Base-by-base conservation (phyloP, 2,113 vertebrate species). In the Dendrocopos noguchii region DNA sequence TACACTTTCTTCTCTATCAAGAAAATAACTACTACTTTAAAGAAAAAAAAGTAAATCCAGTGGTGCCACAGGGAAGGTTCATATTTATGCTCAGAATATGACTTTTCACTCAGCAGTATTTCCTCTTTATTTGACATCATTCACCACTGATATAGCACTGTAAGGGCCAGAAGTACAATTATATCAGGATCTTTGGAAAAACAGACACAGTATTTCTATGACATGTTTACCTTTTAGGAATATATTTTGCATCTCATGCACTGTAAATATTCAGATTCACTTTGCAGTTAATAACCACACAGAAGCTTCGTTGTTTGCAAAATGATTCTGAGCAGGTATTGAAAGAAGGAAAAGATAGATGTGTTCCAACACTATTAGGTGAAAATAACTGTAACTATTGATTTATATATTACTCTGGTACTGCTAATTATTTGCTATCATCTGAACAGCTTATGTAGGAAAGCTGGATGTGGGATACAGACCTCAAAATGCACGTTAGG, bases 201-300 rank as follows among this genome's bases (percentile, higher is more conserved):
- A 17, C 11, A 88, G 52, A 79, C 80, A 7, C 31, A 80, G 8
- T 31, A 77, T 95, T 91, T 88, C n/a, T 88, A 83, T 91, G 80
- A 76, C 34, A 24, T 47, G 11, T 95, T 93, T 93, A 76, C n/a
- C 50, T 81, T 87, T 93, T 50, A 76, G 63, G 36, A 84, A 79
- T 70, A 42, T 36, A 66, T 67, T 93, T 44, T 86, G 4, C 27
- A 57, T 31, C 15, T 8, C 6, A 52, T 19, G 25, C 22, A 57
- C 44, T 39, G 10, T 56, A 90, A 71, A 85, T 66, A 75, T 66
- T 80, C 61, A 83, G 19, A 67, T 61, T 80, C 29, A 22, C 22
- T 84, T 72, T 7, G 1, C 12, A 78, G 27, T 53, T 39, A 75
- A 33, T 64, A 92, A 84, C 12, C 2, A 20, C 55, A 5, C n/a